Evolutionary conservation across 2,113 vertebrate species (phyloP), one percentile per base, ranked within the genome.

Genomic region (Cathartes aura): DNA sequence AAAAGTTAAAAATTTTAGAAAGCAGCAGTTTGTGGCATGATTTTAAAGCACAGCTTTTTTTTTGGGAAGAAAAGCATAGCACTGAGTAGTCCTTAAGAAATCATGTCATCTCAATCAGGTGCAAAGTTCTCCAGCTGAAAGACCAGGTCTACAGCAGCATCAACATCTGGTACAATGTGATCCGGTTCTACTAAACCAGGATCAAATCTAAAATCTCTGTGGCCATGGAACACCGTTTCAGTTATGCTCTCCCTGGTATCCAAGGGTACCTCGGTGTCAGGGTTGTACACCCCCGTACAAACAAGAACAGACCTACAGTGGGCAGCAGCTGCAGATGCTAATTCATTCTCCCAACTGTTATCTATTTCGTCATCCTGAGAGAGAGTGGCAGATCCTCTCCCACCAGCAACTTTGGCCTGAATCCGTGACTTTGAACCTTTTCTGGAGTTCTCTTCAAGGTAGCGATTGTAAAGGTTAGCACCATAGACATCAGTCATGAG

Each of bases 401-500:
- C 98, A 10, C n/a, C 94, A 7, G 95, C 95, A 2, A 24, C 45
- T 78, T 80, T 21, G 20, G 97, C 96, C 59, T 95, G 98, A 63
- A 98, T 74, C 72, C 94, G 67, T 1, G 98, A 24, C 36, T 94
- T 89, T 47, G 98, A 79, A 7, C 86, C 63, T 5, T 94, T 79
- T 8, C 93, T 47, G 70, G 91, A 72, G 58, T 93, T 66, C 81
- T 99, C 97, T 66, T 98, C 71, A 68, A 99, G 98, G 97, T 98
- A 99, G 71, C 98, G 98, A 94, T 99, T 99, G 98, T 99, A 99
- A 36, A 99, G 98, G 96, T 99, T 99, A 19, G 99, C 99, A 36
- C 99, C 99, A 14, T 99, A 99, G 62, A 99, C 98, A 20, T 99
- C 99, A 0, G 99, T 99, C 99, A 99, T 99, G 48, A 99, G 83